phyloP scores from a whole-genome alignment of 1,140 invertebrate genomes.

The Lutraria rhynchaena region DNA sequence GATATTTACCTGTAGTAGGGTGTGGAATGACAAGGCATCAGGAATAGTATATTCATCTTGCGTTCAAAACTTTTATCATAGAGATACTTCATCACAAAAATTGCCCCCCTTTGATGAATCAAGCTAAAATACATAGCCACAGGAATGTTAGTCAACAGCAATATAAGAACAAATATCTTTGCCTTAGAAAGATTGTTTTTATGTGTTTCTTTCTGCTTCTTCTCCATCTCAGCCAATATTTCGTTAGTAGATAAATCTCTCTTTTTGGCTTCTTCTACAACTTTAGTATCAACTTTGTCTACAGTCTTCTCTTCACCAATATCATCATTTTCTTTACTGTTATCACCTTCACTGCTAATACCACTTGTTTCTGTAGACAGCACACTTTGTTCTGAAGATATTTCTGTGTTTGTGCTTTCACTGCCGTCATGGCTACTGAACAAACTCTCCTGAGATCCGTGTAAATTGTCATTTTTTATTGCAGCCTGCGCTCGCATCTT shows the following conservation, averaged over 20 bases:
- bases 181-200: slow-evolving; percentile 70
- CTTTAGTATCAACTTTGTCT: not conserved
- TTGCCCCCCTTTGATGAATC: slow-evolving; percentile 91
- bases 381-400: slow-evolving; percentile 36
- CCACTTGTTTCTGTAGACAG: slow-evolving; percentile 45
- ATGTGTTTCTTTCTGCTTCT: slow-evolving; percentile 63
- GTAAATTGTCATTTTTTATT: not conserved
- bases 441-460: slow-evolving; percentile 43
- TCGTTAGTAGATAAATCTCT: slow-evolving; percentile 29
- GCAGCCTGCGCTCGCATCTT: slow-evolving; percentile 2
- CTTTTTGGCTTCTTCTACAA: slow-evolving; percentile 23
- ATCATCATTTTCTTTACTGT: not conserved
- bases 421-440: slow-evolving; percentile 32
- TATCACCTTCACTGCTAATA: slow-evolving; percentile 30
- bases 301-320: no score
- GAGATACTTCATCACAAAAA: slow-evolving; percentile 89
- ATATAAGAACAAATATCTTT: slow-evolving; percentile 69
- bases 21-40: slow-evolving; percentile 97
- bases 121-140: slow-evolving; percentile 87
- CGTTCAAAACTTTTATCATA: slow-evolving; percentile 75
- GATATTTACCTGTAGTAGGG: slow-evolving; percentile 88
- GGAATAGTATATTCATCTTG: slow-evolving; percentile 87
- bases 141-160: slow-evolving; percentile 81
- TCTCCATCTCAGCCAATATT: slow-evolving; percentile 45
- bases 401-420: slow-evolving; percentile 46